Conservation (phyloP, 2,797 vertebrate species). For the Aphelocoma californica region DNA sequence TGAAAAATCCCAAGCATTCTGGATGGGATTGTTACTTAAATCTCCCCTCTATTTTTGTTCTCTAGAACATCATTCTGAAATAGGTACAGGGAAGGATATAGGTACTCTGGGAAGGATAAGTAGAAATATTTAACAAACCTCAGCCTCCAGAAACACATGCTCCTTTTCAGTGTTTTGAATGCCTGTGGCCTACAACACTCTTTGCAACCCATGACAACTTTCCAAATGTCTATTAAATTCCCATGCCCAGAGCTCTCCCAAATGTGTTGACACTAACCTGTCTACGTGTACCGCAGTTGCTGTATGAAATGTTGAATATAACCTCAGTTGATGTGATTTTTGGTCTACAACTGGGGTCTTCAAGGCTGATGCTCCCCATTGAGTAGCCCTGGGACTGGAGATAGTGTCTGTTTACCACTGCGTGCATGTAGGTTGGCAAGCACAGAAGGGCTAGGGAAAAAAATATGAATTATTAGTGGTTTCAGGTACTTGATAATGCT, state of each 20-base stretch:
- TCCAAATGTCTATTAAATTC: neutral
- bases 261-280: constrained; percentile 64
- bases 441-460: constrained; percentile 77
- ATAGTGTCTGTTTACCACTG: constrained; percentile 74
- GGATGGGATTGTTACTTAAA: neutral
- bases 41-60: neutral
- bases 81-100: neutral
- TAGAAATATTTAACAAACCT: neutral
- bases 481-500: neutral
- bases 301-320: constrained; percentile 79
- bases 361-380: constrained; percentile 67
- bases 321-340: constrained; percentile 63
- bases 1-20: neutral
- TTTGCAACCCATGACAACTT: neutral
- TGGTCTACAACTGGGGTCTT: constrained; percentile 74
- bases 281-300: constrained; percentile 76
- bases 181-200: neutral
- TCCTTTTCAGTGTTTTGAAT: neutral
- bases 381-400: constrained; percentile 76
- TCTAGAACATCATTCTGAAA: neutral
- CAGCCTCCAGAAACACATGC: neutral
- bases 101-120: neutral
- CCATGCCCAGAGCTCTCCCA: neutral
- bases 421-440: constrained; percentile 79
- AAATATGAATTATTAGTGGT: neutral